Conservation (phyloP, 2,113 vertebrate genomes). For the Mellivora capensis region DNA sequence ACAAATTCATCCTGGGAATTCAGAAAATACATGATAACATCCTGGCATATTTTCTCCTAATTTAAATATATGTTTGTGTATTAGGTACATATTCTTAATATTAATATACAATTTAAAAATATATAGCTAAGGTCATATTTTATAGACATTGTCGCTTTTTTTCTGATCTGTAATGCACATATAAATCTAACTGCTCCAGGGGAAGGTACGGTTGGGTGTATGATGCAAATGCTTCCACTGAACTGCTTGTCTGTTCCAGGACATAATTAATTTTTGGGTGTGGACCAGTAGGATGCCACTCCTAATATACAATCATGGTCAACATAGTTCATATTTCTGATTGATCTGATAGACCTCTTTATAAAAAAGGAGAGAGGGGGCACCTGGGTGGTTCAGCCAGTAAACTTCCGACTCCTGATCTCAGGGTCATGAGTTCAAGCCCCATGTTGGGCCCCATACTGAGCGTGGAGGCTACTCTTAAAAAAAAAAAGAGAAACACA, state of each 20-base stretch:
- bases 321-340: neutral
- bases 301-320: neutral
- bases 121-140: neutral
- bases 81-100: neutral
- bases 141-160: neutral
- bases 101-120: neutral
- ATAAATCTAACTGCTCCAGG: neutral
- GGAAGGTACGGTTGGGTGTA: neutral
- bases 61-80: neutral
- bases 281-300: neutral
- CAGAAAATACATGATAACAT: neutral
- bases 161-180: neutral
- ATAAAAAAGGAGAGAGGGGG: neutral
- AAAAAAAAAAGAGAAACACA: neutral
- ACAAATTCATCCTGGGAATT: neutral
- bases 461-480: neutral
- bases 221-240: neutral
- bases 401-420: neutral
- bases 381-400: neutral
- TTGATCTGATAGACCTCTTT: neutral
- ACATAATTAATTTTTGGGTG: neutral
- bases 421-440: neutral
- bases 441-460: neutral
- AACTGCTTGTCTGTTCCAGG: neutral
- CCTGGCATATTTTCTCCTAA: neutral